Evolutionary conservation across 2,113 vertebrate genomes (phyloP).

Genomic region (Callospermophilus lateralis): DNA sequence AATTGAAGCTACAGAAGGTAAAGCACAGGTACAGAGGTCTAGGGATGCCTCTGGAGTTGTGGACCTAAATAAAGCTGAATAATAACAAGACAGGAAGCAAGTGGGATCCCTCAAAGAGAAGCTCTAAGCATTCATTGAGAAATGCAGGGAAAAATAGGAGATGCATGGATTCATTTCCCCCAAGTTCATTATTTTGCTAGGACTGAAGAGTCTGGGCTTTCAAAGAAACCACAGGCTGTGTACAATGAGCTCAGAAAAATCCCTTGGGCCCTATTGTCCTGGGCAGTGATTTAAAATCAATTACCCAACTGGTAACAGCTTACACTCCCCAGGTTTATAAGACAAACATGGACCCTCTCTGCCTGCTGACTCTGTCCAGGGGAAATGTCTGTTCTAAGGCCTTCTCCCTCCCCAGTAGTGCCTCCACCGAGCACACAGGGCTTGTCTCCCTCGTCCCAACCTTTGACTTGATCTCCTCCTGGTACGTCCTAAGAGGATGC

Average conservation of each 20-base stretch:
- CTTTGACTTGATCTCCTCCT: not conserved
- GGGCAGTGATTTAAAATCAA: not conserved
- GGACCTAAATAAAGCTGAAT: not conserved
- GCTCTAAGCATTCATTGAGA: not conserved
- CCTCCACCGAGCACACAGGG: not conserved
- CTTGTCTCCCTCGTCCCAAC: not conserved
- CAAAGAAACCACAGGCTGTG: not conserved
- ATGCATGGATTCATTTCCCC: fast-evolving
- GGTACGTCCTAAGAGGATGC: not conserved
- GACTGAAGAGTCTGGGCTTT: not conserved
- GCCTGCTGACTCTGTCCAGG: not conserved
- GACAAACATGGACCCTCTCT: not conserved
- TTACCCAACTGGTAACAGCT: not conserved
- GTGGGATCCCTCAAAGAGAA: not conserved
- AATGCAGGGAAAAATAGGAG: not conserved
- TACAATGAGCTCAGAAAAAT: not conserved
- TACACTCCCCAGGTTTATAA: not conserved
- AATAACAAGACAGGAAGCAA: not conserved
- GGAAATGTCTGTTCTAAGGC: not conserved
- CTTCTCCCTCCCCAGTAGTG: not conserved
- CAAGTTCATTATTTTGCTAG: not conserved
- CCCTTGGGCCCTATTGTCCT: not conserved
- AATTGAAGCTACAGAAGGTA: not conserved
- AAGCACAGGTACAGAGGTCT: not conserved
- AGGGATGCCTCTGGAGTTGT: not conserved